Percentiles rank a stretch among this genome's conserved stretches.
Evolutionary conservation across 2,113 vertebrate genomes (phyloP).

Genomic region (Gymnorhina tibicen): DNA sequence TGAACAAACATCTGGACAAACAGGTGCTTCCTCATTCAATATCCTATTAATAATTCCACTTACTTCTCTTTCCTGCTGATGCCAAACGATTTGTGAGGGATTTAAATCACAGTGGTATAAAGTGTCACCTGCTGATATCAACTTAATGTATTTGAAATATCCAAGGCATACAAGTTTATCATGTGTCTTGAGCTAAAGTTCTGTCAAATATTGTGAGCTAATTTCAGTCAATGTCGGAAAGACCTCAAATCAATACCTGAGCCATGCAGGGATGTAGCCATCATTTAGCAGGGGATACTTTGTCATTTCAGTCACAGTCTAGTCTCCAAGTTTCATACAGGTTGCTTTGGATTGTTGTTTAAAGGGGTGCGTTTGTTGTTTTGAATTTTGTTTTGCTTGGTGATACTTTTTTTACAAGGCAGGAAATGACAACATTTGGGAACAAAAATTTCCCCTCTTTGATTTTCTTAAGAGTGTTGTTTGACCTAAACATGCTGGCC

Average conservation of each 20-base stretch:
- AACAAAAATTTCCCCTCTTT: neutral
- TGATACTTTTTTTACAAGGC: neutral
- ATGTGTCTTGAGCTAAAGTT: neutral
- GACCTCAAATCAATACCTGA: neutral
- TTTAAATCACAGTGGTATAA: constrained; percentile 25
- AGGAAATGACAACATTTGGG: neutral
- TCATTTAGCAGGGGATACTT: neutral
- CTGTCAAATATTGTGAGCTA: neutral
- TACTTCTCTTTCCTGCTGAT: neutral
- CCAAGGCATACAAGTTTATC: neutral
- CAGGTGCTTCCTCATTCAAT: constrained; percentile 9
- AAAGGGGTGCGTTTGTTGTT: neutral
- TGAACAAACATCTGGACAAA: constrained; percentile 34
- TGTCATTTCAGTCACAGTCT: neutral
- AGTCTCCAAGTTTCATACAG: neutral
- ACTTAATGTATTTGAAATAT: neutral
- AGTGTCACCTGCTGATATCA: constrained; percentile 20
- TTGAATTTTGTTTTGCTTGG: neutral
- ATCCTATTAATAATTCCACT: constrained; percentile 24
- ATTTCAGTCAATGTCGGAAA: neutral
- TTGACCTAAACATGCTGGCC: neutral
- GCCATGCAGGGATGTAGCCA: neutral
- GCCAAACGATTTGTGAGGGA: constrained; percentile 21
- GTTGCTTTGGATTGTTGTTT: neutral
- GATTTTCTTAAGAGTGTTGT: neutral